These are phyloP conservation scores for Kradibia gibbosae DNA, from an alignment of 1,140 invertebrate species.

Conservation along the genomic window DNA sequence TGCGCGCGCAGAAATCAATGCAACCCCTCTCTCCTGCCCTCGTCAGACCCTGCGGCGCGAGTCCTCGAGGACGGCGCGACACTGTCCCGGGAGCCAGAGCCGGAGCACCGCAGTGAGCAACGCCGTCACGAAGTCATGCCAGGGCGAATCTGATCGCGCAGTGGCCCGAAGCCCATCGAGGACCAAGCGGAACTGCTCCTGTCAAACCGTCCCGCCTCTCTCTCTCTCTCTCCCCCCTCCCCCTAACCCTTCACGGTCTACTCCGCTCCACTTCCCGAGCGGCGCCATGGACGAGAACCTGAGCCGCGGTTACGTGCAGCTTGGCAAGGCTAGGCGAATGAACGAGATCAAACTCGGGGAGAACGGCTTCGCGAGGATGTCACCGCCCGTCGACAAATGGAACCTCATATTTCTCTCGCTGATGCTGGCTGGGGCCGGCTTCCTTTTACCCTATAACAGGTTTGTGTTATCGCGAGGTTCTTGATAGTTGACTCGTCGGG, in stretches of 20 bases:
- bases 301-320: slow-evolving; percentile 78
- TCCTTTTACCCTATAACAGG: slow-evolving; percentile 93
- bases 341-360: slow-evolving; percentile 73
- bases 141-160: not conserved
- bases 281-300: slow-evolving; percentile 81
- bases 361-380: slow-evolving; percentile 73
- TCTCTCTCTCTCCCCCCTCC: no score
- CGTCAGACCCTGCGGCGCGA: no score
- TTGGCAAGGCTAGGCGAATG: slow-evolving; percentile 73
- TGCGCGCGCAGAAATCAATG: slow-evolving; percentile 69
- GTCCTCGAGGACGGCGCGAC: not conserved
- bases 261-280: no score
- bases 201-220: no score
- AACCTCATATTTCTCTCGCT: slow-evolving; percentile 86
- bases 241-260: no score
- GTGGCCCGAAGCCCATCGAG: not conserved
- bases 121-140: not conserved
- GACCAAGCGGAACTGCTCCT: not conserved
- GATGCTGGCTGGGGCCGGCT: slow-evolving; percentile 89
- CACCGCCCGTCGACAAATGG: slow-evolving; percentile 83
- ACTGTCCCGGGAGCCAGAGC: not conserved
- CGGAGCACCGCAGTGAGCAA: not conserved
- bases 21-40: not conserved
- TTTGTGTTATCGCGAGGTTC: slow-evolving; percentile 57
- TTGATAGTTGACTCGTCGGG: no score